Conservation (phyloP, 2,113 vertebrate genomes). For the Daphoenositta chrysoptera region DNA sequence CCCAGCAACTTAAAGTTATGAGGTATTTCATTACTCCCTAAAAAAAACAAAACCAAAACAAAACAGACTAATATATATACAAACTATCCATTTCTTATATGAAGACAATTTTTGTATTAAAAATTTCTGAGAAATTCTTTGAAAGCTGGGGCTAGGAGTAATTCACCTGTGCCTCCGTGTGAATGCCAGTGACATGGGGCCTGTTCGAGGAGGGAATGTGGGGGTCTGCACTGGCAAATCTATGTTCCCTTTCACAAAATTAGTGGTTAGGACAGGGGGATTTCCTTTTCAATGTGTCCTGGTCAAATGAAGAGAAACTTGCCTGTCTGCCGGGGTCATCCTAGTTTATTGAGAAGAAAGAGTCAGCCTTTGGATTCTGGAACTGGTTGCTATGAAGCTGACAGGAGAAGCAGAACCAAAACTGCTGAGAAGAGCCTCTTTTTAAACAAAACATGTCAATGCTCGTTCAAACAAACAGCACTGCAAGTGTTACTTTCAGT, state of each 20-base stretch:
- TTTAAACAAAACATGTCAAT: background rate
- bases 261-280: background rate
- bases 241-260: background rate
- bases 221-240: background rate
- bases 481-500: background rate
- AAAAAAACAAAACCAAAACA: too few relatives aligned
- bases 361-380: background rate
- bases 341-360: background rate
- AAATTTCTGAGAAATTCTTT: background rate
- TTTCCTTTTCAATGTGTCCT: background rate
- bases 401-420: conserved; percentile 29
- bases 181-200: fast-evolving
- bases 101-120: background rate
- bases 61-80: background rate
- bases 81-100: background rate
- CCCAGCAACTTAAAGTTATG: background rate
- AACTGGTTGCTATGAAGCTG: background rate
- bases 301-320: background rate
- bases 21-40: background rate
- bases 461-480: background rate
- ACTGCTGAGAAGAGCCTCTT: background rate
- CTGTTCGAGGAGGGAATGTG: background rate
- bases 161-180: background rate
- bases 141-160: background rate
- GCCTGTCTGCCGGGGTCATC: background rate